phyloP scores from a whole-genome alignment of 2,888 invertebrate genomes.

The Campoplex capitator region DNA sequence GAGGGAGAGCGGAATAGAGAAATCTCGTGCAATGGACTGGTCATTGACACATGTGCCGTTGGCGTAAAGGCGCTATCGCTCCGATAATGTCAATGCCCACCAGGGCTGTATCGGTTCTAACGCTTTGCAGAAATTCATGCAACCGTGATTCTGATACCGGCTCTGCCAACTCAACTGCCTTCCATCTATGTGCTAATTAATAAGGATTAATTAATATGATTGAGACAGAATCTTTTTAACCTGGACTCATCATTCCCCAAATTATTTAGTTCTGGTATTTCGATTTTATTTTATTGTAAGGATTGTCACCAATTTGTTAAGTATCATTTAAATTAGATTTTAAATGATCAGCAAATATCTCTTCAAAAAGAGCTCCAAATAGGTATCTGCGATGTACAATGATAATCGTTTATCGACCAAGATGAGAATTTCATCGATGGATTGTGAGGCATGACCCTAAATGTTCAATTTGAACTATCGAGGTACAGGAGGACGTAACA shows the following conservation, averaged over 20 bases:
- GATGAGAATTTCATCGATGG: neutral
- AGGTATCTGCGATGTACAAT: neutral
- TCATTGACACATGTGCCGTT: slow-evolving; percentile 58
- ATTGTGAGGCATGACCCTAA: slow-evolving; percentile 18
- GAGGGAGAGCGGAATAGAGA: neutral
- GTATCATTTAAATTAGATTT: neutral
- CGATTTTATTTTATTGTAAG: neutral
- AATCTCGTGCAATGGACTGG: slow-evolving; percentile 38
- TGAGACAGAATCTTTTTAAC: neutral
- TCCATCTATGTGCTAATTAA: slow-evolving; percentile 14
- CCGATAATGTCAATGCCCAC: slow-evolving; percentile 57
- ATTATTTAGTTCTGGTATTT: too few relatives aligned
- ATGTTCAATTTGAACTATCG: slow-evolving; percentile 13
- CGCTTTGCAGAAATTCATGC: slow-evolving; percentile 53
- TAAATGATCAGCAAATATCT: neutral
- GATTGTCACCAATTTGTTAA: neutral
- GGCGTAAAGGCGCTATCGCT: slow-evolving; percentile 36
- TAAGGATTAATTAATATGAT: neutral
- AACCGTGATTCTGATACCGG: slow-evolving; percentile 36
- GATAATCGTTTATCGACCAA: neutral
- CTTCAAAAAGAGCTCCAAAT: neutral
- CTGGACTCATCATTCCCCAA: neutral
- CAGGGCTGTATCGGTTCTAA: slow-evolving; percentile 38
- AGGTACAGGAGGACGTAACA: slow-evolving; percentile 5
- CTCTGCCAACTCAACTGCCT: neutral